phyloP scores from a whole-genome alignment of 2,797 vertebrate species.

The Chelon labrosus region DNA sequence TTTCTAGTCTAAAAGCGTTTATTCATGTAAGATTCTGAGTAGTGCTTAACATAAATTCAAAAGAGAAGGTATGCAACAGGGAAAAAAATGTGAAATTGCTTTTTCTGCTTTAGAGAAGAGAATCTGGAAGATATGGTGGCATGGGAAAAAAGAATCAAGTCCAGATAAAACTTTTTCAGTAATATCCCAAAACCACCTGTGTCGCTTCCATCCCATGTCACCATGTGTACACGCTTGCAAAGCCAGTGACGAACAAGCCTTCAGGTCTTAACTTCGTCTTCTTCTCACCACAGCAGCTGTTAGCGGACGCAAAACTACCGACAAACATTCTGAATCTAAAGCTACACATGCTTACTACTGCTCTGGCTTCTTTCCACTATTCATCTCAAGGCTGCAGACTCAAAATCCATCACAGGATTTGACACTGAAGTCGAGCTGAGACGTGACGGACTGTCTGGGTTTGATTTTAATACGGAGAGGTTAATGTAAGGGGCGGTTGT shows the following conservation, averaged over 20 bases:
- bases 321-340: slow-evolving; percentile 7
- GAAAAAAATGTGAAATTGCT: slow-evolving; percentile 59
- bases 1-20: slow-evolving; percentile 55
- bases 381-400: slow-evolving; percentile 22
- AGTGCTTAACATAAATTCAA: slow-evolving; percentile 44
- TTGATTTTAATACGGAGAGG: slow-evolving; percentile 42
- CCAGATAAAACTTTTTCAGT: slow-evolving; percentile 1
- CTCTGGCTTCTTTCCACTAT: slow-evolving; percentile 38
- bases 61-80: slow-evolving; percentile 29
- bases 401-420: slow-evolving; percentile 41
- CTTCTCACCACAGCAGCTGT: not conserved
- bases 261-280: not conserved
- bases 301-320: no score
- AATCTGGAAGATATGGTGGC: slow-evolving; percentile 21
- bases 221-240: not conserved
- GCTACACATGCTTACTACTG: not conserved
- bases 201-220: not conserved
- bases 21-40: slow-evolving; percentile 49
- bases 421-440: slow-evolving; percentile 37
- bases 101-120: slow-evolving; percentile 52
- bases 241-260: not conserved
- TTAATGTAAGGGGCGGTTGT: slow-evolving; percentile 50
- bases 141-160: slow-evolving; percentile 22
- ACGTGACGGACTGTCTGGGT: slow-evolving; percentile 22
- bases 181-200: not conserved